Evolutionary conservation across 1,140 invertebrate genomes (phyloP).

Genomic region (Trichonephila clavipes): DNA sequence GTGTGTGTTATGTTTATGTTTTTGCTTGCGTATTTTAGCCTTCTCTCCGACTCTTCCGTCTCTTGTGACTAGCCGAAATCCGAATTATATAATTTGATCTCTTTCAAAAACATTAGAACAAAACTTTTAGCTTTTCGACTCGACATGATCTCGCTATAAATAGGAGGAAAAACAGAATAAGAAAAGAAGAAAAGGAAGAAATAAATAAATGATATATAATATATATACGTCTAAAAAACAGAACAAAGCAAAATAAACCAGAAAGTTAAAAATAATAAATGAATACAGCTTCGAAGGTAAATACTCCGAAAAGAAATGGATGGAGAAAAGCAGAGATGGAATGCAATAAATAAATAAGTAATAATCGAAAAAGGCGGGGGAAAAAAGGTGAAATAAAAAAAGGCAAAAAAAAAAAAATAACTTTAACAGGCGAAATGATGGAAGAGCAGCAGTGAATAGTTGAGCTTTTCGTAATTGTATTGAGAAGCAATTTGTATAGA

Average conservation of each 20-base stretch:
- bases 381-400: neutral
- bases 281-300: slow-evolving; percentile 58
- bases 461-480: slow-evolving; percentile 75
- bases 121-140: slow-evolving; percentile 42
- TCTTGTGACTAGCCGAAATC: slow-evolving; percentile 68
- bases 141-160: slow-evolving; percentile 69
- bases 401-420: slow-evolving; percentile 55
- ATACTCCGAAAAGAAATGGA: slow-evolving; percentile 61
- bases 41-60: slow-evolving; percentile 36
- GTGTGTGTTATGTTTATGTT: slow-evolving; percentile 51
- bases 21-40: slow-evolving; percentile 14
- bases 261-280: slow-evolving; percentile 30
- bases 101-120: slow-evolving; percentile 57
- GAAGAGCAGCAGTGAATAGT: slow-evolving; percentile 36
- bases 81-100: slow-evolving; percentile 77
- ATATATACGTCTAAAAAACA: neutral
- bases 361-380: slow-evolving; percentile 43
- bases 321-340: slow-evolving; percentile 54
- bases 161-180: neutral
- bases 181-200: slow-evolving; percentile 31
- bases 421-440: slow-evolving; percentile 13
- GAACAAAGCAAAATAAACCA: slow-evolving; percentile 16
- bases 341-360: slow-evolving; percentile 69
- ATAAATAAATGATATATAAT: slow-evolving; percentile 48
- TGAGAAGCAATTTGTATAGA: slow-evolving; percentile 74